Evolutionary conservation across 2,888 invertebrate species (phyloP), one percentile per base, ranked within the genome.

Genomic region (Ochropleura leucogaster): DNA sequence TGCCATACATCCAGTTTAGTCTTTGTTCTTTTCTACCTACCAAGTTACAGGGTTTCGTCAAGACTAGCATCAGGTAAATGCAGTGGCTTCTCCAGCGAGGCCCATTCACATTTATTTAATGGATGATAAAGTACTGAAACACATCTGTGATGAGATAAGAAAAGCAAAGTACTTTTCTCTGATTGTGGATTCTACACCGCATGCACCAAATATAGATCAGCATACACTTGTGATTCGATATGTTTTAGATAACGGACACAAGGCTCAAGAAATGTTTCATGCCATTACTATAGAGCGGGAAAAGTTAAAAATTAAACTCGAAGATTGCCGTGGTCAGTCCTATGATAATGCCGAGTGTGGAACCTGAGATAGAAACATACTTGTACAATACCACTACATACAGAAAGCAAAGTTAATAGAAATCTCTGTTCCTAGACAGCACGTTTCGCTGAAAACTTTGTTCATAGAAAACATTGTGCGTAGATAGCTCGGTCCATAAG

Each of bases 401-500:
- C 18, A 60, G 60, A 60, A 42, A 60, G 40, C 12, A 60, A 2
- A 60, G 40, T 0, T 60, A 40, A 40, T 59, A 60, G 40, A 60
- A 60, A 40, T 60, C 2, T 60, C 60, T 16, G 9, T 30, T 59
- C 59, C 16, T 59, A 40, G 40, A 59, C 16, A 18, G 40, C 16
- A 59, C 59, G 40, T 59, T 59, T 59, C 59, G 4, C 55, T n/a
- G 55, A 55, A 55, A 55, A n/a, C 55, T 55, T n/a, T 46, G 7
- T 9, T 14, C 8, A 53, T 57, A 57, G 57, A 30, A 57, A 57
- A 57, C 6, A 30, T 30, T 30, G 6, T 57, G 30, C 30, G 30
- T 30, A 30, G 30, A 30, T 30, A 30, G 30, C 30, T 30, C 30
- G 30, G 30, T 57, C 14, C 14, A 4, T 47, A 47, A 5, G 14